Conservation (phyloP, 2,113 vertebrate genomes). For the western clawed frog (Xenopus tropicalis) region DNA sequence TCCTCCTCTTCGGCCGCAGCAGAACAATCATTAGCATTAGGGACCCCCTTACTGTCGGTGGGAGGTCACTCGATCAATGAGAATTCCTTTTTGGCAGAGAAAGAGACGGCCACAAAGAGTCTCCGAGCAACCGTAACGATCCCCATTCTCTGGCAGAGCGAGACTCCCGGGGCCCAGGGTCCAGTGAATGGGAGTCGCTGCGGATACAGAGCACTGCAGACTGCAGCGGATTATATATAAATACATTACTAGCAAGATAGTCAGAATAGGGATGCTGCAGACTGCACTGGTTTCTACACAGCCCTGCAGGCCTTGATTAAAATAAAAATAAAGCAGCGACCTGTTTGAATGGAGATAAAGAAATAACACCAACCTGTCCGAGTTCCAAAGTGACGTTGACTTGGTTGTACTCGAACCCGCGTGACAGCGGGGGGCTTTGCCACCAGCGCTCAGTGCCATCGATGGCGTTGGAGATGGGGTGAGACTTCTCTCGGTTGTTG, state of each 20-base stretch:
- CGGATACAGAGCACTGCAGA: too few species aligned
- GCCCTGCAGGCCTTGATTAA: too few species aligned
- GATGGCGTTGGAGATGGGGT: conserved; percentile 88
- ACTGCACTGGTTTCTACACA: too few species aligned
- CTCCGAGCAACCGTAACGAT: background rate
- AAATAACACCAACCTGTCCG: conserved; percentile 78
- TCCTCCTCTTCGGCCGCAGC: conserved; percentile 10
- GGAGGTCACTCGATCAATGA: background rate
- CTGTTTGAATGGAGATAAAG: too few species aligned
- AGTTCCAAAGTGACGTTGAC: conserved; percentile 95
- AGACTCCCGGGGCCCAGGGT: too few species aligned
- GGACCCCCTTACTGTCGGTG: background rate
- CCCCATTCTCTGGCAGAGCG: background rate
- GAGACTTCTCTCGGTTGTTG: conserved; percentile 77
- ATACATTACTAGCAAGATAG: too few species aligned
- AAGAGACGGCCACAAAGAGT: background rate
- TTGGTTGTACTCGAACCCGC: conserved; percentile 84
- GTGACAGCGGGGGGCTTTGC: conserved; percentile 95
- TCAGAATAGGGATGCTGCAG: too few species aligned
- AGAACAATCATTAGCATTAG: conserved; percentile 9
- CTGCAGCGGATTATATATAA: too few species aligned
- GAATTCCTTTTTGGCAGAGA: background rate
- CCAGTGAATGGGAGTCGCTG: too few species aligned
- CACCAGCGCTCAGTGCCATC: conserved; percentile 98
- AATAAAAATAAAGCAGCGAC: too few species aligned